These are phyloP conservation scores for Heteractis magnifica DNA, from an alignment of 92 coral and sea anemone species.

Conservation along the genomic window DNA sequence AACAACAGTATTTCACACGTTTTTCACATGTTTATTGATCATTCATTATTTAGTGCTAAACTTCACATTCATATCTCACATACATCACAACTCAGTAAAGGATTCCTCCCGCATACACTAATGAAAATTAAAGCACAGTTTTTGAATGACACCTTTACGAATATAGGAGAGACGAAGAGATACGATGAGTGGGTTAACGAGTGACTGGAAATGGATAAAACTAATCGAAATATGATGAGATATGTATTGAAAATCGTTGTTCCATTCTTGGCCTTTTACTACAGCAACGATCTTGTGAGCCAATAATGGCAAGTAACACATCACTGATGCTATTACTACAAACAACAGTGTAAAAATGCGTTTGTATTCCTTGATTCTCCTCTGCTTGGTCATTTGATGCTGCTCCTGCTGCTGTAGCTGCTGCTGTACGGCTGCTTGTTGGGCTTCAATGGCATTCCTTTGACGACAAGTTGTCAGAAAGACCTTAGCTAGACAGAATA, in stretches of 20 bases:
- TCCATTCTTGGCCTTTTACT: background rate
- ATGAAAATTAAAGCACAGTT: background rate
- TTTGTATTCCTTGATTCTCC: background rate
- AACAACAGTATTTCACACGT: too few relatives aligned
- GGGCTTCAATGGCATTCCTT: conserved; percentile 1
- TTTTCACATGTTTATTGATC: too few relatives aligned
- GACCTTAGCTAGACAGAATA: background rate
- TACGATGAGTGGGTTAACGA: conserved; percentile 4
- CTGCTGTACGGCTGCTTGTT: background rate
- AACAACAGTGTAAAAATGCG: background rate
- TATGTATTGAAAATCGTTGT: background rate
- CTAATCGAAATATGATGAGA: background rate
- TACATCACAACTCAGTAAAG: too few relatives aligned
- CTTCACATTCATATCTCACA: too few relatives aligned
- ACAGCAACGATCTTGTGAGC: background rate
- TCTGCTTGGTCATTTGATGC: too few relatives aligned
- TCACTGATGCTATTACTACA: background rate
- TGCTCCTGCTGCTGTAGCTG: too few relatives aligned
- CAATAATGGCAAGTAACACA: background rate
- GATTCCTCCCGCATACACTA: too few relatives aligned
- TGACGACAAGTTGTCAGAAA: conserved; percentile 10
- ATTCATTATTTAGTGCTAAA: too few relatives aligned
- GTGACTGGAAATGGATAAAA: background rate
- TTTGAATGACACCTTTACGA: background rate
- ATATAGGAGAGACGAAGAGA: background rate